Percentiles rank a stretch among this genome's conserved stretches.
phyloP scores from a whole-genome alignment of 35 echinoderm and acorn worm genomes.

The Lytechinus pictus region DNA sequence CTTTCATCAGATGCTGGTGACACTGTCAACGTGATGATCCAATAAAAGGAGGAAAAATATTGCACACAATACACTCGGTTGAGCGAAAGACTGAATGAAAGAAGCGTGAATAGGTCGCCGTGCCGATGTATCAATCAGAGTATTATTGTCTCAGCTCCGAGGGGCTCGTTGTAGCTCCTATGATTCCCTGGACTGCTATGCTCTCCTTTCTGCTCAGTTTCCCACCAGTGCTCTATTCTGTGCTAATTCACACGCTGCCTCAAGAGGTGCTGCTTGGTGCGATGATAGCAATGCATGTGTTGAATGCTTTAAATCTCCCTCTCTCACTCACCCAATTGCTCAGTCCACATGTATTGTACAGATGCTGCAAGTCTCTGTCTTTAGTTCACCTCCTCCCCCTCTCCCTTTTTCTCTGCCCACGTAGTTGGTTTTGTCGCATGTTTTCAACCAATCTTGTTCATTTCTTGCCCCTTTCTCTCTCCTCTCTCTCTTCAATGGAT shows the following conservation, averaged over 20 bases:
- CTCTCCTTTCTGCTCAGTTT: neutral
- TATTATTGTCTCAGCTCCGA: slow-evolving; percentile 11
- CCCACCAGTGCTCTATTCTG: slow-evolving; percentile 8
- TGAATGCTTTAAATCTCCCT: slow-evolving; percentile 11
- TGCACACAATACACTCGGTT: neutral
- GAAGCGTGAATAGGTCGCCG: neutral
- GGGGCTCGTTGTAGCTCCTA: neutral
- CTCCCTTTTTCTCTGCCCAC: neutral
- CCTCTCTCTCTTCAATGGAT: no score
- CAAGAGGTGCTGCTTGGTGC: neutral
- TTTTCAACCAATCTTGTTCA: no score
- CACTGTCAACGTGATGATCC: neutral
- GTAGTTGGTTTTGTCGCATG: neutral
- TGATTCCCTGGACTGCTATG: neutral
- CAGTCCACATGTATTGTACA: neutral
- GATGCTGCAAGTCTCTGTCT: neutral
- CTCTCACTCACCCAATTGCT: neutral
- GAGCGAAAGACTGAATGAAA: slow-evolving; percentile 2
- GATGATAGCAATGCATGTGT: neutral
- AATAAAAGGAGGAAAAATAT: neutral
- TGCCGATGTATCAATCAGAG: slow-evolving; percentile 10
- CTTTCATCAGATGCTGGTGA: neutral
- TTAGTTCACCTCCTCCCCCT: neutral
- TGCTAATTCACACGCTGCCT: slow-evolving; percentile 16
- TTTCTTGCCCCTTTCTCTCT: no score